phyloP scores from a whole-genome alignment of 2,888 invertebrate species.

The Pristionchus japonicus region DNA sequence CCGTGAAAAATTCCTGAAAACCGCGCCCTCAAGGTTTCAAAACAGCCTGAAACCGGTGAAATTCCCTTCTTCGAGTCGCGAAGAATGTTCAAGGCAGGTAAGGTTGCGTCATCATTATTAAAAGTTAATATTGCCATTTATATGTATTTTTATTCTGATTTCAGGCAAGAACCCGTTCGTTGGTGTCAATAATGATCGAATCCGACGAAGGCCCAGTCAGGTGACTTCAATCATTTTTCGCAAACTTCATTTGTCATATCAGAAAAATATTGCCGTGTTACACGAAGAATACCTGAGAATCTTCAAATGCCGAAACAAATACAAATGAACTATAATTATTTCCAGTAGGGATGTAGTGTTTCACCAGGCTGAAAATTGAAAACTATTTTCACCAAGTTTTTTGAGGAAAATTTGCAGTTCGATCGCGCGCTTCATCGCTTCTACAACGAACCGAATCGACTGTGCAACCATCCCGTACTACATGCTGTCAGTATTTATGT shows the following conservation, averaged over 20 bases:
- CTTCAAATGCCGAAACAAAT: no score
- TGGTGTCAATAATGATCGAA: no score
- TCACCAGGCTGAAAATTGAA: no score
- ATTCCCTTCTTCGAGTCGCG: conserved; percentile 14
- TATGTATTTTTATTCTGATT: neutral
- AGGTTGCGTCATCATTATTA: neutral
- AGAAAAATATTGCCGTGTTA: no score
- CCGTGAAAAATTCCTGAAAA: conserved; percentile 27
- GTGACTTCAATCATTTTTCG: no score
- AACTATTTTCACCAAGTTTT: neutral
- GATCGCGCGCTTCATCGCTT: conserved; percentile 61
- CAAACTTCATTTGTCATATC: no score
- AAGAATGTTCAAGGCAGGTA: conserved; percentile 31
- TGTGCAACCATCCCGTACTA: conserved; percentile 31
- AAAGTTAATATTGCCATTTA: neutral
- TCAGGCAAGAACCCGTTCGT: no score
- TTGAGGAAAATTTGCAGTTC: conserved; percentile 52
- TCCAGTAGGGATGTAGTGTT: no score
- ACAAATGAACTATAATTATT: neutral
- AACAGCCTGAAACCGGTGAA: neutral
- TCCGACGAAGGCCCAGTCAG: conserved; percentile 27
- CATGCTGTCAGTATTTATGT: neutral
- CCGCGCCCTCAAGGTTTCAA: neutral
- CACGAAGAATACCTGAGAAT: no score
- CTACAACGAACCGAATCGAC: conserved; percentile 56